Evolutionary conservation across 2,797 vertebrate species (phyloP).

Genomic region (Cercopithecus mitis): DNA sequence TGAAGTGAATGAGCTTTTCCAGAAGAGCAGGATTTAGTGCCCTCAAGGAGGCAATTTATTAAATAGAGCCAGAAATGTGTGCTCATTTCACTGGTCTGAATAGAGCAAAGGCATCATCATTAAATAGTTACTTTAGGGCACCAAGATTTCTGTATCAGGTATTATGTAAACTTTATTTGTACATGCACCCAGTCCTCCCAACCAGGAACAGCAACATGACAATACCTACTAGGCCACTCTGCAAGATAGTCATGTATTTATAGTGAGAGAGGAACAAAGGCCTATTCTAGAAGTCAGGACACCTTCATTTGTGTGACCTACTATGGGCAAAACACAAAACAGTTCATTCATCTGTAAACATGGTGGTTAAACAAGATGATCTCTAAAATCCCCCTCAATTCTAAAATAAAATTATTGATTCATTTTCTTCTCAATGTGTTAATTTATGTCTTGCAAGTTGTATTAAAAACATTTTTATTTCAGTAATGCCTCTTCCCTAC

Average conservation of each 20-base stretch:
- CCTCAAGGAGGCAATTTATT: constrained; percentile 53
- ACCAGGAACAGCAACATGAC: not conserved
- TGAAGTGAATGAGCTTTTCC: constrained; percentile 50
- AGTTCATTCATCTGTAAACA: not conserved
- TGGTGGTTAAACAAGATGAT: not conserved
- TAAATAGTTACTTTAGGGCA: not conserved
- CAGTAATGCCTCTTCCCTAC: not conserved
- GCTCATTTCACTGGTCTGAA: constrained; percentile 41
- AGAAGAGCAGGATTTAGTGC: constrained; percentile 39
- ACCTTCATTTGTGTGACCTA: not conserved
- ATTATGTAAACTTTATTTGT: not conserved
- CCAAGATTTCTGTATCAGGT: not conserved
- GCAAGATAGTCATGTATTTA: not conserved
- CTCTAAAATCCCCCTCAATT: not conserved
- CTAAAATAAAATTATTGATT: not conserved
- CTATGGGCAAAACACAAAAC: not conserved
- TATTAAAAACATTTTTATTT: constrained; percentile 11
- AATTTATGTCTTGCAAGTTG: not conserved
- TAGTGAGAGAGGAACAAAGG: not conserved
- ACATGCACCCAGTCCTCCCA: not conserved
- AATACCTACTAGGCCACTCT: not conserved
- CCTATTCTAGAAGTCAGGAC: not conserved
- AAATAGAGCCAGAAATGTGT: constrained; percentile 53
- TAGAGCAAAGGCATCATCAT: constrained; percentile 37
- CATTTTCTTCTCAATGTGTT: not conserved